Base-by-base conservation (phyloP, 2,888 invertebrate genomes). In the Drosophila melanocephala region DNA sequence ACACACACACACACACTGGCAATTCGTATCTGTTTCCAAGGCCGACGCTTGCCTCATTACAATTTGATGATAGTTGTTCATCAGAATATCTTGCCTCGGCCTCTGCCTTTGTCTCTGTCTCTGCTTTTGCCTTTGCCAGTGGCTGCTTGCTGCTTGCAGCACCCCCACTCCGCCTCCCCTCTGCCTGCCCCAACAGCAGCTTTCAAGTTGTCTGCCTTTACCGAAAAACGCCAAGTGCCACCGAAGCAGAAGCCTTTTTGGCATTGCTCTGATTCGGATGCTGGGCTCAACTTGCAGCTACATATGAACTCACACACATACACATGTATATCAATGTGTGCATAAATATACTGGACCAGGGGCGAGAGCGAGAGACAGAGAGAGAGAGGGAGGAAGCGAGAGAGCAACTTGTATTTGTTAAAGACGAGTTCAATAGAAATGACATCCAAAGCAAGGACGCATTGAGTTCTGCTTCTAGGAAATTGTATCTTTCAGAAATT, bases 1-100 rank as follows among this genome's bases (percentile, higher is more conserved):
- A 28, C 28, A 66, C 30, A 47, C n/a, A 28, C 51, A 19, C 32
- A 35, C 26, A 39, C 14, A 30, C 12, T 37, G 16, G 33, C 22
- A 37, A 35, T 52, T 22, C 51, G 52, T 59, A 63, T 57, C 56
- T 44, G 42, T 61, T 50, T 72, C 87, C 89, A 87, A 85, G 90
- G 84, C 83, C 90, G 60, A 52, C 37, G 58, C 62, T 55, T 61
- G 75, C 58, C 70, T 87, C 79, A 84, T 89, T 87, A 90, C 83
- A 89, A 84, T 87, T 87, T 87, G 75, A 84, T 87, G 84, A 87
- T 87, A 89, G 84, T 90, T 89, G 84, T 90, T 89, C 89, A 84
- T 90, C 89, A 79, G 82, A 66, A 81, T 61, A 72, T 65, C 61
- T 59, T 57, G 50, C 57, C 14, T 32, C n/a, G 3, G 9, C 16